phyloP scores from a whole-genome alignment of 1,140 invertebrate species.

The Phthorimaea operculella region DNA sequence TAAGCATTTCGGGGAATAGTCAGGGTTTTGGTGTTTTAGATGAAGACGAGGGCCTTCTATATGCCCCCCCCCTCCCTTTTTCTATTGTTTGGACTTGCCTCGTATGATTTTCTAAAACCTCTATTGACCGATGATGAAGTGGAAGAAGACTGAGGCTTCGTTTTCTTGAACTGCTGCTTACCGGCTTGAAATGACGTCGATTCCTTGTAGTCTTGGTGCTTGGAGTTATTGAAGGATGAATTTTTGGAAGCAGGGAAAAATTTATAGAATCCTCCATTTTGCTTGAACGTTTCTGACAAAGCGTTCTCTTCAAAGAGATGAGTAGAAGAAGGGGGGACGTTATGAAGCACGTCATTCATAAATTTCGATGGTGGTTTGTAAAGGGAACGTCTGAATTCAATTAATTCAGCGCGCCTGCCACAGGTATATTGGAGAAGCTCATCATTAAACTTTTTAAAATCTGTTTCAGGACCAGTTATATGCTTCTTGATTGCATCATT shows the following conservation, averaged over 20 bases:
- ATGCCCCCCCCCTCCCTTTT: neutral
- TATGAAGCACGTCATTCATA: neutral
- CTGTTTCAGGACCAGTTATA: neutral
- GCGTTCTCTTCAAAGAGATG: slow-evolving; percentile 1
- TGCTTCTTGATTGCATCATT: slow-evolving; percentile 3
- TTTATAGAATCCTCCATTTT: neutral
- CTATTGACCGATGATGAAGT: neutral
- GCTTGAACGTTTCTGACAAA: neutral
- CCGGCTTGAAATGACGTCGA: neutral
- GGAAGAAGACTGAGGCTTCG: neutral
- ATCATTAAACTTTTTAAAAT: neutral
- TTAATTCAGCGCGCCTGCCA: neutral
- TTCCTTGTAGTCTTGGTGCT: neutral
- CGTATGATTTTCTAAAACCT: neutral
- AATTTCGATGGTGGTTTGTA: neutral
- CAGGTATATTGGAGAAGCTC: slow-evolving; percentile 6
- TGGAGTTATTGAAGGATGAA: neutral
- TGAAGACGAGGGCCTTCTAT: neutral
- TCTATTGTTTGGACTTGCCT: slow-evolving; percentile 2
- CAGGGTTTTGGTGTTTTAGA: neutral
- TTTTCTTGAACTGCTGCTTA: slow-evolving; percentile 2
- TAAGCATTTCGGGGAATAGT: neutral
- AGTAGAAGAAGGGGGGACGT: slow-evolving; percentile 2
- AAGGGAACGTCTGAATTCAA: neutral
- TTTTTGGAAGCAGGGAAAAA: neutral